Percentiles rank a stretch among this genome's conserved stretches.
phyloP scores from a whole-genome alignment of 2,113 vertebrate species.

The Pan troglodytes region NHGRI_mPanTro3-v2.1_pri NC_072411.2:69976501-69977000 shows the following conservation, averaged over 20 bases:
- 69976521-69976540: slow-evolving; percentile 19
- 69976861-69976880: slow-evolving; percentile 96
- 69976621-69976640: neutral
- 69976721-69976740: neutral
- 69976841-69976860: slow-evolving; percentile 98
- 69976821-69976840: slow-evolving; percentile 87
- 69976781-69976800: neutral
- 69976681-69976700: slow-evolving; percentile 11
- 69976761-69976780: neutral
- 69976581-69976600: neutral
- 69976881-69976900: slow-evolving; percentile 99
- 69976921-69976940: slow-evolving; percentile 62
- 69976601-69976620: neutral
- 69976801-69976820: slow-evolving; percentile 17
- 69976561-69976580: neutral
- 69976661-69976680: slow-evolving; percentile 3
- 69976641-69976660: neutral
- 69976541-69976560: neutral
- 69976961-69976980: slow-evolving; percentile 61
- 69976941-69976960: slow-evolving; percentile 45
- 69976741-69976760: neutral
- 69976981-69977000: slow-evolving; percentile 64
- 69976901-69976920: slow-evolving; percentile 92
- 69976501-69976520: neutral
- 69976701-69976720: neutral